A percentile compares a stretch with the other conserved stretches of the same genome.
phyloP scores from a whole-genome alignment of 1,140 invertebrate species.

The Drosophila gunungcola region DNA sequence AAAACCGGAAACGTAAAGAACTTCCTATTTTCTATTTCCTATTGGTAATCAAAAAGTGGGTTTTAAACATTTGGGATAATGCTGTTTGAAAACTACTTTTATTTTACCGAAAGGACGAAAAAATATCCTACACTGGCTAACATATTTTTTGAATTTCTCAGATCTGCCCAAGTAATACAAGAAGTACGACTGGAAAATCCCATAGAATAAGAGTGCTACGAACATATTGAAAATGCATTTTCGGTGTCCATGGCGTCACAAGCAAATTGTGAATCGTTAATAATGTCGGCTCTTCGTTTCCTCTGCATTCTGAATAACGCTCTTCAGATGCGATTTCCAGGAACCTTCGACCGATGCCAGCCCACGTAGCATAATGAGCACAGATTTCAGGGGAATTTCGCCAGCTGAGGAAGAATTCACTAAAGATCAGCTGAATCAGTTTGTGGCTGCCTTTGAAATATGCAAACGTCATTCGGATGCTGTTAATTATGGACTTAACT shows the following conservation, averaged over 20 bases:
- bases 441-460: conserved; percentile 32
- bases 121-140: too few species aligned
- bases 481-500: conserved; percentile 52
- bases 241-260: neutral
- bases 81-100: too few species aligned
- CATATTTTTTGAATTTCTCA: neutral
- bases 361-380: conserved; percentile 73
- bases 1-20: too few species aligned
- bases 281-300: conserved; percentile 13
- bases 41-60: too few species aligned
- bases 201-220: neutral
- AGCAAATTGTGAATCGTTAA: conserved; percentile 1
- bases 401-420: conserved; percentile 40
- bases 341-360: conserved; percentile 42
- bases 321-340: conserved; percentile 40
- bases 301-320: conserved; percentile 1
- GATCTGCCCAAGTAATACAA: neutral
- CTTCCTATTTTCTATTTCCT: too few species aligned
- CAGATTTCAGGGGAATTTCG: conserved; percentile 63
- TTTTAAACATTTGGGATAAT: too few species aligned
- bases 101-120: too few species aligned
- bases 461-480: conserved; percentile 67
- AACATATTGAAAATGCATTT: neutral
- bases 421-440: conserved; percentile 31
- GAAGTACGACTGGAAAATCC: neutral